Percentiles rank a stretch among this genome's conserved stretches.
phyloP scores from a whole-genome alignment of 2,888 invertebrate genomes.

The Cybosia mesomella region DNA sequence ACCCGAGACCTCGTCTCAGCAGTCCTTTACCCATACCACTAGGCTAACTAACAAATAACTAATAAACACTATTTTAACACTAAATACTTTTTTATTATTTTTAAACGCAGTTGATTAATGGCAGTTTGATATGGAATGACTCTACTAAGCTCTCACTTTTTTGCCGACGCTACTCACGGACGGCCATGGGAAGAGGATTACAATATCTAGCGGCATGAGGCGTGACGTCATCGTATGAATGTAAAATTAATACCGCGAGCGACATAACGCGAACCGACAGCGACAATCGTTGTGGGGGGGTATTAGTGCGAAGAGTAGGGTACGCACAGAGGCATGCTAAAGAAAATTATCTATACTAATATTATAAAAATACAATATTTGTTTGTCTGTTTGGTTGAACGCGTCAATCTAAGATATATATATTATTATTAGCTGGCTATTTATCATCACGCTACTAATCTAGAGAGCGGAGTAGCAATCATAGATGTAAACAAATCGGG shows the following conservation, averaged over 20 bases:
- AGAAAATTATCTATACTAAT: too few relatives aligned
- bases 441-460: too few relatives aligned
- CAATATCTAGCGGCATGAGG: constrained; percentile 56
- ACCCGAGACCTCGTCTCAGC: too few relatives aligned
- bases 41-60: too few relatives aligned
- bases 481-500: too few relatives aligned
- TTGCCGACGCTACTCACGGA: constrained; percentile 60
- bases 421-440: too few relatives aligned
- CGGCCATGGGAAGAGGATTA: constrained; percentile 76
- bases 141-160: constrained; percentile 27
- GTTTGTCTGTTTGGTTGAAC: too few relatives aligned
- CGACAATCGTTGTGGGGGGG: constrained; percentile 72
- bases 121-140: not conserved
- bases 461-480: too few relatives aligned
- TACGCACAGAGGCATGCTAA: not conserved
- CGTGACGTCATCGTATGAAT: constrained; percentile 80
- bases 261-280: constrained; percentile 79
- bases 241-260: constrained; percentile 80
- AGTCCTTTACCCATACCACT: too few relatives aligned
- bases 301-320: constrained; percentile 53
- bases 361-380: too few relatives aligned
- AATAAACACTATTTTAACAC: not conserved
- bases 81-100: not conserved
- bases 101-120: not conserved
- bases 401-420: too few relatives aligned